These are phyloP conservation scores for Epinotia demarniana DNA, from an alignment of 2,888 invertebrate species.

Conservation along the genomic window DNA sequence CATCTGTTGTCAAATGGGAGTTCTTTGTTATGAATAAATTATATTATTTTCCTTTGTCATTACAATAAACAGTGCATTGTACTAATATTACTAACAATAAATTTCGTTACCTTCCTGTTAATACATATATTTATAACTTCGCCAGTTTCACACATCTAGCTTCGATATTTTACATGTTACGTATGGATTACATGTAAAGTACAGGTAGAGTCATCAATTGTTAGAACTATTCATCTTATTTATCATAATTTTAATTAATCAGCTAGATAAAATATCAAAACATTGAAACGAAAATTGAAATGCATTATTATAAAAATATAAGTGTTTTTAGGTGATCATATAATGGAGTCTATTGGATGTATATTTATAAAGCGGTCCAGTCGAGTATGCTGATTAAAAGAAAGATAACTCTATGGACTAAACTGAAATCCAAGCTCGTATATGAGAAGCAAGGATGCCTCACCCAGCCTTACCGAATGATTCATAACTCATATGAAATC, in stretches of 20 bases:
- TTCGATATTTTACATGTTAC: too few species aligned
- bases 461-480: neutral
- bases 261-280: neutral
- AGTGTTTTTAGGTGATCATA: slow-evolving; percentile 30
- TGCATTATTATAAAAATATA: neutral
- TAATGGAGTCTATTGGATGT: slow-evolving; percentile 8
- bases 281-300: neutral
- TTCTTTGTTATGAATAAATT: too few species aligned
- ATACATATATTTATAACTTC: too few species aligned
- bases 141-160: too few species aligned
- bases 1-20: too few species aligned
- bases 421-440: slow-evolving; percentile 32
- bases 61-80: too few species aligned
- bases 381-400: slow-evolving; percentile 39
- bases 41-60: too few species aligned
- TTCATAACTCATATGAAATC: neutral
- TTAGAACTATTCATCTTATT: neutral
- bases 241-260: neutral
- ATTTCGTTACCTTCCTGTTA: too few species aligned
- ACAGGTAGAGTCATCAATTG: too few species aligned
- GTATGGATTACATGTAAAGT: too few species aligned
- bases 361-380: neutral
- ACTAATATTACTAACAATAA: too few species aligned
- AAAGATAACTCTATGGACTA: slow-evolving; percentile 28
- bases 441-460: slow-evolving; percentile 15